phyloP scores from a whole-genome alignment of 2,113 vertebrate species.

The Trichomycterus rosablanca region DNA sequence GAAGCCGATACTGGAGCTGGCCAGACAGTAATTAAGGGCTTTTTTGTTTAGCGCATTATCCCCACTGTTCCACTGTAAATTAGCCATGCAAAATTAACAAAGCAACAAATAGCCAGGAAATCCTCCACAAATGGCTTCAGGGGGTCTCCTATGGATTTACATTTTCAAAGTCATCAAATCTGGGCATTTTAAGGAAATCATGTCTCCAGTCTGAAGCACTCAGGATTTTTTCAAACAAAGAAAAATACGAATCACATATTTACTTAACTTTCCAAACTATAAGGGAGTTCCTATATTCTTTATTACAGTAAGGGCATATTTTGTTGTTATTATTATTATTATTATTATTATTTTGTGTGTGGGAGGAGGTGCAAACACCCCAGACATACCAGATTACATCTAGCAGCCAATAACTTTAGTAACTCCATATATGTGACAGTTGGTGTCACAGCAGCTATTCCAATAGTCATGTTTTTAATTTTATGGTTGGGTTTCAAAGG shows the following conservation, averaged over 20 bases:
- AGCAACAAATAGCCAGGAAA: constrained; percentile 63
- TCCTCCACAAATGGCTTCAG: constrained; percentile 46
- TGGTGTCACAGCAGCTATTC: too few species aligned
- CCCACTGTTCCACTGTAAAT: constrained; percentile 70
- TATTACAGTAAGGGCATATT: too few species aligned
- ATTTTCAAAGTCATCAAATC: constrained; percentile 14
- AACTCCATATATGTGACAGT: too few species aligned
- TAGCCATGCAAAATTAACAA: constrained; percentile 65
- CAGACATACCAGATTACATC: too few species aligned
- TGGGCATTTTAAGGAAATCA: constrained; percentile 28
- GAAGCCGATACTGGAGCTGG: constrained; percentile 53
- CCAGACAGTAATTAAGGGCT: constrained; percentile 66
- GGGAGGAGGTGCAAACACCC: too few species aligned
- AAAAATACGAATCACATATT: constrained; percentile 1
- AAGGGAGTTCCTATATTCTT: too few species aligned
- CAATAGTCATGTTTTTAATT: too few species aligned
- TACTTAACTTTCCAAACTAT: too few species aligned
- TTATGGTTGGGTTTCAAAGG: too few species aligned
- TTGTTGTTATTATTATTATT: too few species aligned
- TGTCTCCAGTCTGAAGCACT: neutral
- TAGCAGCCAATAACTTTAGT: too few species aligned
- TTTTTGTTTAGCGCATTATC: constrained; percentile 71
- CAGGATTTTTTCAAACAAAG: constrained; percentile 5
- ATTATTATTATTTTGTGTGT: too few species aligned
- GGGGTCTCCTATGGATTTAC: constrained; percentile 46